These are phyloP conservation scores for Chloebia gouldiae DNA, from an alignment of 2,113 vertebrate genomes.

Conservation along the genomic window DNA sequence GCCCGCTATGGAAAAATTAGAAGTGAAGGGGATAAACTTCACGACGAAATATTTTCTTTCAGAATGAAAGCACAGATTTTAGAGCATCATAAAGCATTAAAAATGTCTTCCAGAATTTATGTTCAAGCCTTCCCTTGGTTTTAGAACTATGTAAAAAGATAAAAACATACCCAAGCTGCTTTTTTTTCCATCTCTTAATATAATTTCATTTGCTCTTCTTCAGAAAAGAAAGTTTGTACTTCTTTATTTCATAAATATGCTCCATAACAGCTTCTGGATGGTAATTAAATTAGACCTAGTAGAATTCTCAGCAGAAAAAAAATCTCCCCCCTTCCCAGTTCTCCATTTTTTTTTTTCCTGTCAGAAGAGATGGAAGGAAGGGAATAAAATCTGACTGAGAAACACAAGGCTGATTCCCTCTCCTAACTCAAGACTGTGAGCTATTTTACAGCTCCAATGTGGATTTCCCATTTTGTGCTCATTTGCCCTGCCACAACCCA, in stretches of 20 bases:
- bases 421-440: not conserved
- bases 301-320: not conserved
- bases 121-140: not conserved
- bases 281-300: not conserved
- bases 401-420: not conserved
- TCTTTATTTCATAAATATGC: not conserved
- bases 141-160: not conserved
- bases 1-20: constrained; percentile 1
- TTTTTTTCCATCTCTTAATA: not conserved
- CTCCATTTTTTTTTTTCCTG: not conserved
- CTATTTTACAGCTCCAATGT: not conserved
- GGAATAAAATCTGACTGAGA: not conserved
- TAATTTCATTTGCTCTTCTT: not conserved
- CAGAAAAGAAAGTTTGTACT: not conserved
- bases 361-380: not conserved
- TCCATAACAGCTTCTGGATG: not conserved
- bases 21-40: constrained; percentile 23
- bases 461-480: not conserved
- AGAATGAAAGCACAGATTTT: not conserved
- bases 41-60: not conserved
- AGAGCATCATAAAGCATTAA: not conserved
- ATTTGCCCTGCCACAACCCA: not conserved
- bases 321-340: accelerated
- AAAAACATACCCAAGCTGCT: not conserved
- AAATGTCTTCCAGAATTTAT: not conserved